These are phyloP conservation scores for Mionectes macconnelli DNA, from an alignment of 2,113 vertebrate species.

Conservation along the genomic window DNA sequence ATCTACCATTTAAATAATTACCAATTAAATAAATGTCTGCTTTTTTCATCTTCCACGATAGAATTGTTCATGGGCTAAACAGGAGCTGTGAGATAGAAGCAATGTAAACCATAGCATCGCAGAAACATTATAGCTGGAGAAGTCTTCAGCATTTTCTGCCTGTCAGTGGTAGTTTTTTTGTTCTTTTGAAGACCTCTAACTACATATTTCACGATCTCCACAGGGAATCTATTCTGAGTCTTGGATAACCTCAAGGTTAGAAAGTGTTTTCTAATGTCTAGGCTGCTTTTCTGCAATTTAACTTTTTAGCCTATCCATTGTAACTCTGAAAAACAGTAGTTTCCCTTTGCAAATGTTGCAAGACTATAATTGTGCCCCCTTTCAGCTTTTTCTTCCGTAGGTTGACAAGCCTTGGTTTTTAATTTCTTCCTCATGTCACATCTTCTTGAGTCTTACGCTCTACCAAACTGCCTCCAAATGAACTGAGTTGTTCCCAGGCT, in stretches of 20 bases:
- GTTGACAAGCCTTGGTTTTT: not conserved
- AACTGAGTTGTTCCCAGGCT: not conserved
- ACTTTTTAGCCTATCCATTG: not conserved
- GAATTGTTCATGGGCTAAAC: not conserved
- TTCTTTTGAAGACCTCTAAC: not conserved
- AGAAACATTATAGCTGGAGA: not conserved
- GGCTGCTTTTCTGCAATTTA: not conserved
- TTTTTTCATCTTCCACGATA: not conserved
- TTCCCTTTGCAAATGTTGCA: not conserved
- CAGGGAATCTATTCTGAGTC: not conserved
- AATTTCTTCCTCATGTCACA: not conserved
- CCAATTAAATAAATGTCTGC: rapidly evolving
- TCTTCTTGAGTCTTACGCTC: not conserved
- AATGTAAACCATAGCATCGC: not conserved
- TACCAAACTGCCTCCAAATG: not conserved
- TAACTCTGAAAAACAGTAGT: not conserved
- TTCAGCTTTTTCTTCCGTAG: not conserved
- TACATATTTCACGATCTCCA: not conserved
- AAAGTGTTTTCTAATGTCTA: not conserved
- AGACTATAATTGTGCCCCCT: rapidly evolving
- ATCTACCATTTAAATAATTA: not conserved
- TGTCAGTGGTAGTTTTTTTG: not conserved
- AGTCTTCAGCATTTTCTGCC: not conserved
- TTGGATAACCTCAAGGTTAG: not conserved
- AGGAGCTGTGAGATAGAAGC: not conserved